Percentiles rank a stretch among this genome's conserved stretches.
Evolutionary conservation across 2,113 vertebrate species (phyloP).

Genomic region (Gadus macrocephalus): DNA sequence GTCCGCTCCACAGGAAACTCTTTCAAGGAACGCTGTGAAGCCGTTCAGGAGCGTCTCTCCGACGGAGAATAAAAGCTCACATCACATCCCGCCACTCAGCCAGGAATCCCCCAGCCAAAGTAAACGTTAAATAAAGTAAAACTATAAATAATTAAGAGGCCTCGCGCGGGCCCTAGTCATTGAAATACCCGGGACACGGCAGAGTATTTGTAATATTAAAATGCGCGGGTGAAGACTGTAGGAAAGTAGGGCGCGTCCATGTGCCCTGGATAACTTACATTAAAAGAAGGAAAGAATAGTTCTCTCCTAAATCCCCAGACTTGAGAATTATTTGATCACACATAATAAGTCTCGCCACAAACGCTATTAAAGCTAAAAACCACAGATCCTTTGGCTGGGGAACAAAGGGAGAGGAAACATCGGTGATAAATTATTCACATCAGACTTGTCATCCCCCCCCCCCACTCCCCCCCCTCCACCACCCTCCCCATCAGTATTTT

Average conservation of each 20-base stretch:
- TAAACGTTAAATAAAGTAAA: constrained; percentile 65
- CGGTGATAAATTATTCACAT: constrained; percentile 74
- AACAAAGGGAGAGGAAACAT: constrained; percentile 70
- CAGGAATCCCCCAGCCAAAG: constrained; percentile 14
- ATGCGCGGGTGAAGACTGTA: constrained; percentile 46
- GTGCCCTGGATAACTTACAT: constrained; percentile 56
- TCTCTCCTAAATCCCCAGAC: constrained; percentile 59
- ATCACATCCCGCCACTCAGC: too few species aligned
- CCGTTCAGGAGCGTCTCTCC: too few species aligned
- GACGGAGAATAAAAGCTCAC: too few species aligned
- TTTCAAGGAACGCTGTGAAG: too few species aligned
- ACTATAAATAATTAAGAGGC: constrained; percentile 54
- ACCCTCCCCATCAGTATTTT: constrained; percentile 48
- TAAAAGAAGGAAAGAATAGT: constrained; percentile 45
- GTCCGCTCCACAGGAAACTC: too few species aligned
- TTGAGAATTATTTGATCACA: constrained; percentile 72
- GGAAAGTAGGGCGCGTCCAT: constrained; percentile 43
- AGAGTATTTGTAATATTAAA: constrained; percentile 62
- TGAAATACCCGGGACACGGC: constrained; percentile 47
- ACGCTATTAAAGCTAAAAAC: constrained; percentile 69
- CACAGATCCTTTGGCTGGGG: constrained; percentile 61
- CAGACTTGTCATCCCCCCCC: constrained; percentile 55
- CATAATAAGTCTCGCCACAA: constrained; percentile 70
- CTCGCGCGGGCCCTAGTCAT: constrained; percentile 34
- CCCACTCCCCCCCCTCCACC: constrained; percentile 29